Evolutionary conservation across 2,797 vertebrate species (phyloP).

Genomic region (Gorsachius magnificus): DNA sequence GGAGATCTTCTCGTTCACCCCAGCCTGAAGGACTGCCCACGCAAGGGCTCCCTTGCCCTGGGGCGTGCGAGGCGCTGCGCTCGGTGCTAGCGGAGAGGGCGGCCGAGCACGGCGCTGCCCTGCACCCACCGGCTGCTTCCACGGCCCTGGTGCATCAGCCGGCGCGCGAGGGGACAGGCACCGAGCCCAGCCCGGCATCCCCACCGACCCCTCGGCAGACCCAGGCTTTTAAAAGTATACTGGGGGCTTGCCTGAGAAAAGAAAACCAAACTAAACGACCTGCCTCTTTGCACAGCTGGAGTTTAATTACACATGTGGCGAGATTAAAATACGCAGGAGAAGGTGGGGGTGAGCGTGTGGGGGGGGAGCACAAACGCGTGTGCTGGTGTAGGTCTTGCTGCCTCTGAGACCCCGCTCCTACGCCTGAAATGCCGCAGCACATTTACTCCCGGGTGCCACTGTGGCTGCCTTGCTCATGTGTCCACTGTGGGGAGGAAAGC

Average conservation of each 20-base stretch:
- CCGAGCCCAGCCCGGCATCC: rapidly evolving
- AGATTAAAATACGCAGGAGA: neutral
- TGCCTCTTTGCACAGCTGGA: neutral
- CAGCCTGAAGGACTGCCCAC: neutral
- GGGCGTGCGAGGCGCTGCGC: neutral
- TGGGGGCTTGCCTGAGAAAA: neutral
- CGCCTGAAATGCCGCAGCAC: neutral
- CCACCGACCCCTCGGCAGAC: neutral
- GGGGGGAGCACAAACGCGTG: neutral
- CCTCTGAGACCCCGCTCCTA: neutral
- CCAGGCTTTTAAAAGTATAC: neutral
- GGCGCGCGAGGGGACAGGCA: rapidly evolving
- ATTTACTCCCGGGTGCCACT: neutral
- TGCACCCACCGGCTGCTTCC: neutral
- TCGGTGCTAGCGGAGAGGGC: neutral
- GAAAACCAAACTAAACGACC: neutral
- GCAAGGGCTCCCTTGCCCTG: neutral
- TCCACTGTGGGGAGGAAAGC: neutral
- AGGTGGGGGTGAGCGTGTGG: neutral
- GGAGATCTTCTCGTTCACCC: neutral
- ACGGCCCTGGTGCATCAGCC: rapidly evolving
- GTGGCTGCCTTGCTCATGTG: neutral
- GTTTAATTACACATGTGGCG: neutral
- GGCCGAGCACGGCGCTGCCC: rapidly evolving
- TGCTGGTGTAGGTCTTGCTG: neutral